A percentile compares a stretch with the other conserved stretches of the same genome.
Conservation (phyloP, 2,113 vertebrate species). For the Caranx melampygus region DNA sequence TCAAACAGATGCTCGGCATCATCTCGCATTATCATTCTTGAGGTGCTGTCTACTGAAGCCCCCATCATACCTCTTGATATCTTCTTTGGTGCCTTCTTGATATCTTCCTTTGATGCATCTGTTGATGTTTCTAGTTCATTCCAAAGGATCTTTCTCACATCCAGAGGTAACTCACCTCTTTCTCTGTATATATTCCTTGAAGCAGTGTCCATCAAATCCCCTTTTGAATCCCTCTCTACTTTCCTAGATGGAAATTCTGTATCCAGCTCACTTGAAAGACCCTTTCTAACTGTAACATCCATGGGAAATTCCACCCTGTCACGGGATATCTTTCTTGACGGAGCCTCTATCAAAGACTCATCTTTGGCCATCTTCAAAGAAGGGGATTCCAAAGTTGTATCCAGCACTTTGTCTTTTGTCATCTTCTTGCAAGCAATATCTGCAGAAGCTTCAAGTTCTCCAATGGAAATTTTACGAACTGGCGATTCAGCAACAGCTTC, state of each 20-base stretch:
- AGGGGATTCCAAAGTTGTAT: slow-evolving; percentile 47
- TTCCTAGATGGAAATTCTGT: slow-evolving; percentile 49
- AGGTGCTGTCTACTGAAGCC: slow-evolving; percentile 61
- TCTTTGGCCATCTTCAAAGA: slow-evolving; percentile 54
- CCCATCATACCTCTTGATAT: slow-evolving; percentile 69
- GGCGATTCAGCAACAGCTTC: slow-evolving; percentile 59
- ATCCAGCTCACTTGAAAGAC: slow-evolving; percentile 58
- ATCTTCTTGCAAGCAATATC: slow-evolving; percentile 56
- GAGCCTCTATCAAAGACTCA: slow-evolving; percentile 38
- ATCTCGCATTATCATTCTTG: slow-evolving; percentile 65
- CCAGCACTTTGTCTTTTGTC: slow-evolving; percentile 54
- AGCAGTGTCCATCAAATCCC: slow-evolving; percentile 60
- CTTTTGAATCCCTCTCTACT: slow-evolving; percentile 53
- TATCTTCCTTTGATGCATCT: slow-evolving; percentile 49
- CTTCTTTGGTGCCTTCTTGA: slow-evolving; percentile 55
- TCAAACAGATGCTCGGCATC: slow-evolving; percentile 62
- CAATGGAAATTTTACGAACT: slow-evolving; percentile 50
- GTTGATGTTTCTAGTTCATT: slow-evolving; percentile 66
- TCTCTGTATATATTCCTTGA: slow-evolving; percentile 65
- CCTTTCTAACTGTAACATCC: slow-evolving; percentile 57
- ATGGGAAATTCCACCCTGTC: slow-evolving; percentile 56
- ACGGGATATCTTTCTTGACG: slow-evolving; percentile 55
- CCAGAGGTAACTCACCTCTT: slow-evolving; percentile 61
- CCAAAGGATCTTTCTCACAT: slow-evolving; percentile 67
- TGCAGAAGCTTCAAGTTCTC: slow-evolving; percentile 55